These are phyloP conservation scores for Podarcis siculus DNA, from an alignment of 2,797 vertebrate genomes.

Conservation along the genomic window DNA sequence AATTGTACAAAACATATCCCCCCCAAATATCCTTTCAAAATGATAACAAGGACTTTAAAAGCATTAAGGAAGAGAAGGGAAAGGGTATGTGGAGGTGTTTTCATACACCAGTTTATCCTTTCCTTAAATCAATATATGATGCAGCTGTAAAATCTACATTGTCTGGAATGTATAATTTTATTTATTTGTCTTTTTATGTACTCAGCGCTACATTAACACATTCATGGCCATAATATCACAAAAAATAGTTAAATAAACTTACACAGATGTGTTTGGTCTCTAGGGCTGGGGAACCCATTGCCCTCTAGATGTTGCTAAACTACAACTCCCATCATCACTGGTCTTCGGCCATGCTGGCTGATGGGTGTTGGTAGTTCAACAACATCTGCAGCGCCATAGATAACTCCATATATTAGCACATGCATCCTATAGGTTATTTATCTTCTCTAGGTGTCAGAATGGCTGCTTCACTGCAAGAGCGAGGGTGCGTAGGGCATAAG, in stretches of 20 bases:
- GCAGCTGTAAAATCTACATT: neutral
- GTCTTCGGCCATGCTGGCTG: too few species aligned
- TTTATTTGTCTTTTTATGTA: neutral
- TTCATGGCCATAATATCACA: neutral
- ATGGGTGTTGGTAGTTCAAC: neutral
- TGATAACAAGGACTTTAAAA: neutral
- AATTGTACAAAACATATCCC: neutral
- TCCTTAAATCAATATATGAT: neutral
- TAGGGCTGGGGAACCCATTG: neutral
- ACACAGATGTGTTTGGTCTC: neutral
- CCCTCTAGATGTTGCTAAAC: neutral
- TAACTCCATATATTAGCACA: neutral
- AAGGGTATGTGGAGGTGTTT: neutral
- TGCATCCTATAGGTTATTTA: neutral
- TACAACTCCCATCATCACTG: neutral
- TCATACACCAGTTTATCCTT: too few species aligned
- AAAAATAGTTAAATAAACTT: neutral
- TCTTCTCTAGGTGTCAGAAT: neutral
- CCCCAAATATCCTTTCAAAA: neutral
- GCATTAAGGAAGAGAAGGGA: neutral
- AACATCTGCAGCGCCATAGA: neutral
- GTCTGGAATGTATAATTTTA: neutral
- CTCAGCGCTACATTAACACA: neutral
- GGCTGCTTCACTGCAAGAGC: neutral
- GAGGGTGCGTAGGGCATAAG: too few species aligned